Evolutionary conservation across 23 tunicate species (phyloP).

Genomic region (Trididemnum clinides): DNA sequence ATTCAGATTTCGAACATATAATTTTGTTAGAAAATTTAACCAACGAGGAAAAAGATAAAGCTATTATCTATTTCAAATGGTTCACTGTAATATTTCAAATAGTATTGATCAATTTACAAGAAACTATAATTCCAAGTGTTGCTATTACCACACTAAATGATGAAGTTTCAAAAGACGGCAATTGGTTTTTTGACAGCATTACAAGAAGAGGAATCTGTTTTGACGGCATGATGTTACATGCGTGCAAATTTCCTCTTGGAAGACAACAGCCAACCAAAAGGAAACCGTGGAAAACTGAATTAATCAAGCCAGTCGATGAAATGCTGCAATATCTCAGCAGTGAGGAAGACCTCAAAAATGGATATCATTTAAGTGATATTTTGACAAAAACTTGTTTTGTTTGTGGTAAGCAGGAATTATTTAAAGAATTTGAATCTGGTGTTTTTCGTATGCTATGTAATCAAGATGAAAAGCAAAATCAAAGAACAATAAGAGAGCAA

Average conservation of each 20-base stretch:
- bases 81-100: not conserved
- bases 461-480: not conserved
- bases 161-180: not conserved
- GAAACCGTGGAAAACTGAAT: not conserved
- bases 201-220: not conserved
- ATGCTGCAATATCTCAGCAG: not conserved
- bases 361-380: constrained; percentile 4
- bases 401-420: not conserved
- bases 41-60: not conserved
- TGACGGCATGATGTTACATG: not conserved
- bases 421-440: not conserved
- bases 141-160: not conserved
- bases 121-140: not conserved
- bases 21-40: not conserved
- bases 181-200: not conserved
- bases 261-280: not conserved
- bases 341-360: not conserved
- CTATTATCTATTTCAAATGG: not conserved
- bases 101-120: not conserved
- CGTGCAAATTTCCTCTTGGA: constrained; percentile 1
- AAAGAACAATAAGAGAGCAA: not conserved
- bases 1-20: not conserved
- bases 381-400: not conserved
- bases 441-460: not conserved
- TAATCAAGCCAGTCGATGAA: not conserved